Conservation (phyloP, 1,140 invertebrate genomes). For the Stenopsyche tienmushanensis region DNA sequence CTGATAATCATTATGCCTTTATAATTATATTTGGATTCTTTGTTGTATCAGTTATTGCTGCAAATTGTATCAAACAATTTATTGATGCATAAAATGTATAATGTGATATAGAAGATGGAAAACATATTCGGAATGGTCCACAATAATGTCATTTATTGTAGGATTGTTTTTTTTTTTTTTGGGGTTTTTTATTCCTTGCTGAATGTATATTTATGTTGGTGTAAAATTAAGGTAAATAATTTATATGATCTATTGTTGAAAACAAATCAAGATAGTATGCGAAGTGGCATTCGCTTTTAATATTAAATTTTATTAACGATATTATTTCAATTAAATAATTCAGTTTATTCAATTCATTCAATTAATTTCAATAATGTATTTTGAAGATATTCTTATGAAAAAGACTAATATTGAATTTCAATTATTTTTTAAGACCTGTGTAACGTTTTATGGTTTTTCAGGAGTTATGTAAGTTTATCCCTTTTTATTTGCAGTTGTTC, state of each 20-base stretch:
- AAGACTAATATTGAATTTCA: too few relatives aligned
- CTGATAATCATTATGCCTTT: conserved; percentile 65
- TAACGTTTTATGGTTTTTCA: too few relatives aligned
- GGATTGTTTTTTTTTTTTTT: conserved; percentile 1
- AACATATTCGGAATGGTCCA: neutral
- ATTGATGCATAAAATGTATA: conserved; percentile 45
- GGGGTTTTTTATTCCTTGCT: neutral
- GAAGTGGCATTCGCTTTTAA: conserved; percentile 20
- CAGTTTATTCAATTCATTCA: too few relatives aligned
- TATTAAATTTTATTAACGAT: too few relatives aligned
- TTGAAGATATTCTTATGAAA: too few relatives aligned
- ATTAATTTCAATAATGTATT: too few relatives aligned
- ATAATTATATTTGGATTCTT: conserved; percentile 64
- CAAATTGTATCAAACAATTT: conserved; percentile 57
- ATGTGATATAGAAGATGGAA: neutral
- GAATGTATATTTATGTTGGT: neutral
- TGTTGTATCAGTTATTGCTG: conserved; percentile 64
- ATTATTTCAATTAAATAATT: too few relatives aligned
- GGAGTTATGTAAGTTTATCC: too few relatives aligned
- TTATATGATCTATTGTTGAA: neutral
- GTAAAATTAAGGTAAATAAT: neutral
- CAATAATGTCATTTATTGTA: conserved; percentile 4
- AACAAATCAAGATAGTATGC: conserved; percentile 15
- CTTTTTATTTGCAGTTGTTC: too few relatives aligned
- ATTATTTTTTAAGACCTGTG: too few relatives aligned